Base-by-base conservation (phyloP, 2,797 vertebrate genomes). In the Heliangelus exortis region DNA sequence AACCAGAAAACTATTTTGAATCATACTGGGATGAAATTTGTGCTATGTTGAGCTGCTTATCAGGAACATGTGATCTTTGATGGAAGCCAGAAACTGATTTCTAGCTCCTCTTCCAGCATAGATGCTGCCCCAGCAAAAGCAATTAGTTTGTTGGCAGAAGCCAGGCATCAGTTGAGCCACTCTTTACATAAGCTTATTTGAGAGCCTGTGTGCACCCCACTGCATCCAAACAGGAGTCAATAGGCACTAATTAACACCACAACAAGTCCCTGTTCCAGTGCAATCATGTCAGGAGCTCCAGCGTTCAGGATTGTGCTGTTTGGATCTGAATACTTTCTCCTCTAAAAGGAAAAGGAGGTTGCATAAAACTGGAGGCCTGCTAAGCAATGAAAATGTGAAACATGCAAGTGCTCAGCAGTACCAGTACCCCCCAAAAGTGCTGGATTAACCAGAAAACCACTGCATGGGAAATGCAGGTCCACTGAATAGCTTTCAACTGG, bases 211-310 rank as follows among this genome's bases (percentile, higher is more conserved):
- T 5, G 12, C 5, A 45, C 85, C 84, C 80, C 75, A 3, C 57
- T 93, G 91, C 65, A 63, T 28, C 66, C 3, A 7, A 96, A 93
- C 72, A 61, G 83, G 72, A 79, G 62, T 94, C 95, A 96, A 94
- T 91, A 87, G 79, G 59, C 8, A 9, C 58, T 69, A 90, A 96
- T 96, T 95, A 95, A 77, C 84, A 89, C 87, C 95, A 96, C 66
- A 95, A 89, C 0, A 7, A 78, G 79, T 33, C 39, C 53, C 55
- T 83, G 91, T 79, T 53, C 62, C 25, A 33, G 7, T 10, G 9
- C 69, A 59, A 23, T 34, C 53, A 6, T 0, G 34, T 75, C 72
- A 59, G 71, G 34, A 91, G 48, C 66, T 43, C 62, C 26, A 16
- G 2, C 0, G 2, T 45, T 19, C 29, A 36, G 26, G 15, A 53